Conservation (phyloP, 2,113 vertebrate species). For the Centropus unirufus region DNA sequence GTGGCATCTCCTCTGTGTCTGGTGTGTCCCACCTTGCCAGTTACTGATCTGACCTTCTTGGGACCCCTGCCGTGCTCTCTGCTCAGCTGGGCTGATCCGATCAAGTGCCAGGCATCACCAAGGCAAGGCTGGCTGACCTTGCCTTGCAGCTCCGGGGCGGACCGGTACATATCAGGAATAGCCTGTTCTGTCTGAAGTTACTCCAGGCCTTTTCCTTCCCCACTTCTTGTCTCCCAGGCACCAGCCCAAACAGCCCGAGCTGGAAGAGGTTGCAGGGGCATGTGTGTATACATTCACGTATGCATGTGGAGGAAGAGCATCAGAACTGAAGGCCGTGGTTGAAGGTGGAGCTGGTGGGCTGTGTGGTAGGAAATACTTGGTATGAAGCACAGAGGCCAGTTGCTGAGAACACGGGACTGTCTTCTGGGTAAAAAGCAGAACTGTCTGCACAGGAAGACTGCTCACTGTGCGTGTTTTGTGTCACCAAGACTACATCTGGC, state of each 20-base stretch:
- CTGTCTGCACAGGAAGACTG: not conserved
- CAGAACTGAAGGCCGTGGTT: not conserved
- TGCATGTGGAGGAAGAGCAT: not conserved
- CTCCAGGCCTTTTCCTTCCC: not conserved
- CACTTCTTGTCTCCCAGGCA: not conserved
- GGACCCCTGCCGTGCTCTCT: not conserved
- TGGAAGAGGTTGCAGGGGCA: not conserved
- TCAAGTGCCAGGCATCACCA: not conserved
- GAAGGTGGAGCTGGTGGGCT: not conserved
- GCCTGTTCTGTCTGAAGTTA: not conserved
- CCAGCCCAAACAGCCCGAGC: not conserved
- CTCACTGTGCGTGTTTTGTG: not conserved
- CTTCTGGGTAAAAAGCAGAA: not conserved
- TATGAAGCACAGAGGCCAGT: not conserved
- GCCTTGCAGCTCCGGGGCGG: not conserved
- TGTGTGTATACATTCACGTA: not conserved
- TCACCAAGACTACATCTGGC: not conserved
- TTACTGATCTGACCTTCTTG: fast-evolving
- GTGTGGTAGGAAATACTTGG: not conserved
- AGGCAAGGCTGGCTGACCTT: not conserved
- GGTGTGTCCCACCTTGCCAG: not conserved
- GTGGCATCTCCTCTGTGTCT: not conserved
- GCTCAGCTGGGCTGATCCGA: not conserved
- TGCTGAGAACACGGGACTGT: not conserved
- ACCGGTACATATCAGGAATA: not conserved